A percentile compares a stretch with the other conserved stretches of the same genome.
phyloP scores from a whole-genome alignment of 2,888 invertebrate species.

The Neoascia interrupta region DNA sequence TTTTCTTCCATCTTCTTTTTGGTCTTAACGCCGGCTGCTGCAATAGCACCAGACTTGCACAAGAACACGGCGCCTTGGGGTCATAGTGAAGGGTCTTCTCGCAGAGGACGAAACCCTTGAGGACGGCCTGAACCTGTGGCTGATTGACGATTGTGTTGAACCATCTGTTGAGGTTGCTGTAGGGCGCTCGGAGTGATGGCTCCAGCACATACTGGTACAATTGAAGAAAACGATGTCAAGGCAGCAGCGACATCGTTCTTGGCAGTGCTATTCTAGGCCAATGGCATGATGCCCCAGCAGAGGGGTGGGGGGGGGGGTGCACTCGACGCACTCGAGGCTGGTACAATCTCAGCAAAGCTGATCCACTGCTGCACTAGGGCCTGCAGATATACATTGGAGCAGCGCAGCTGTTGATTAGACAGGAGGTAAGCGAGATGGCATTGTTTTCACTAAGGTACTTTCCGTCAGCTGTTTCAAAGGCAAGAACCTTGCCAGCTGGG shows the following conservation, averaged over 20 bases:
- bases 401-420: constrained; percentile 90
- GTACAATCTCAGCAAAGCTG: constrained; percentile 95
- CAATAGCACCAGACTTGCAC: constrained; percentile 77
- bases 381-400: constrained; percentile 85
- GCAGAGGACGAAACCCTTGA: constrained; percentile 84
- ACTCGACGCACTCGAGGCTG: constrained; percentile 97
- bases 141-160: constrained; percentile 95
- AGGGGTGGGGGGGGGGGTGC: too few species aligned
- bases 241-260: constrained; percentile 90
- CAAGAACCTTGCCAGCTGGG: constrained; percentile 97
- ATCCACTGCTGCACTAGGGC: constrained; percentile 96
- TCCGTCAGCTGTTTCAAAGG: constrained; percentile 94
- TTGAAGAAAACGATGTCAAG: constrained; percentile 87
- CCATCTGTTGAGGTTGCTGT: constrained; percentile 93
- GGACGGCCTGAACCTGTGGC: constrained; percentile 87
- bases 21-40: constrained; percentile 73
- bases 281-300: constrained; percentile 94
- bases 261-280: constrained; percentile 91
- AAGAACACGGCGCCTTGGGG: constrained; percentile 84
- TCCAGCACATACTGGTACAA: constrained; percentile 91
- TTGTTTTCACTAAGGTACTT: constrained; percentile 94
- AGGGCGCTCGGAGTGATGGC: constrained; percentile 84
- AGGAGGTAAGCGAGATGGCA: constrained; percentile 97
- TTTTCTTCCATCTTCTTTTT: constrained; percentile 78
- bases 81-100: constrained; percentile 89